Percentiles rank a stretch among this genome's conserved stretches.
Evolutionary conservation across 2,113 vertebrate species (phyloP).

Genomic region (Microcebus jonahi): DNA sequence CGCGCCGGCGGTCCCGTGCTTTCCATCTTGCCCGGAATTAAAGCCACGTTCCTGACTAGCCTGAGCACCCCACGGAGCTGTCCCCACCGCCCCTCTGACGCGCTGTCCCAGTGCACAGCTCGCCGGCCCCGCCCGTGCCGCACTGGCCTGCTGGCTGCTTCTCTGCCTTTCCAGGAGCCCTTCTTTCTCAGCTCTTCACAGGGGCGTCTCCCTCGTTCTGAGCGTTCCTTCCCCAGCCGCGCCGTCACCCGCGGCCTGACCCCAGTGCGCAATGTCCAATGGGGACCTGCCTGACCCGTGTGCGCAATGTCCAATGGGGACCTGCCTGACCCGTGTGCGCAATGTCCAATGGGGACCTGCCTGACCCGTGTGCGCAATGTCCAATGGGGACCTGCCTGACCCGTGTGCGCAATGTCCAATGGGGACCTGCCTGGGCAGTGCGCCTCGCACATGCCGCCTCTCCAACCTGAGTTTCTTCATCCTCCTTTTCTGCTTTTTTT

Average conservation of each 20-base stretch:
- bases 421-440: neutral
- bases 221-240: neutral
- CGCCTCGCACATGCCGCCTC: fast-evolving
- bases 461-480: neutral
- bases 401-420: neutral
- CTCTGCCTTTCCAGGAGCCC: neutral
- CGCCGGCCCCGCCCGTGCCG: fast-evolving
- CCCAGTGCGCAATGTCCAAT: neutral
- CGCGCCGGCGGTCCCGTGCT: neutral
- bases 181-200: neutral
- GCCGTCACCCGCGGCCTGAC: too few species aligned
- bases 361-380: neutral
- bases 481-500: neutral
- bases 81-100: fast-evolving
- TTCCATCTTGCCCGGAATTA: neutral
- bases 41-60: fast-evolving
- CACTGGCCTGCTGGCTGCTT: fast-evolving
- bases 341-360: neutral
- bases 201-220: neutral
- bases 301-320: neutral
- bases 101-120: fast-evolving
- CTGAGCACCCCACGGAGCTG: neutral
- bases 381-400: neutral
- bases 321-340: too few species aligned
- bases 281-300: neutral